Evolutionary conservation across 2,113 vertebrate species (phyloP).

Genomic region (Petrocephalus microphthalmus): DNA sequence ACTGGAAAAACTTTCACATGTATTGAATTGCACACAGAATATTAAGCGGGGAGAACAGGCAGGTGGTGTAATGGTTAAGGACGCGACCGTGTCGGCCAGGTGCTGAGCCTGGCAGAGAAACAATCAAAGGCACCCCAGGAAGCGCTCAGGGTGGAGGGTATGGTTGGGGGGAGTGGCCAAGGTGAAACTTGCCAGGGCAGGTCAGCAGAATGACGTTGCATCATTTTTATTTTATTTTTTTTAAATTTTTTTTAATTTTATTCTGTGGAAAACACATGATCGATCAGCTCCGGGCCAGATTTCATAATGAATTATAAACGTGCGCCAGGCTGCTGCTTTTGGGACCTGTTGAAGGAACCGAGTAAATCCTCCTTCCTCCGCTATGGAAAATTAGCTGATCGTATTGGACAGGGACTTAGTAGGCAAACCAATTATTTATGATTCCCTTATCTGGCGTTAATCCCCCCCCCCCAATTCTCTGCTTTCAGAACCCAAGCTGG

Average conservation of each 20-base stretch:
- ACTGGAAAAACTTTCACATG: background rate
- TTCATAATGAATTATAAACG: background rate
- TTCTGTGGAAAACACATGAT: background rate
- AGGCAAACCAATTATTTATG: background rate
- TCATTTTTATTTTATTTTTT: background rate
- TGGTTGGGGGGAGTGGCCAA: background rate
- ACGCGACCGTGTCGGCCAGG: background rate
- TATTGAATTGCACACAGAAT: no score
- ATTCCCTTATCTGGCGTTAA: background rate
- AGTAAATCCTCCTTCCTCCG: background rate
- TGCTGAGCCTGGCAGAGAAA: background rate
- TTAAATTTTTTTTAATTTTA: background rate
- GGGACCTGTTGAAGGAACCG: background rate
- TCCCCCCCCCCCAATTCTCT: background rate
- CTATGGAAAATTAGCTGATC: background rate
- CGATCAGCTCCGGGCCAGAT: background rate
- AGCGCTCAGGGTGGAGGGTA: background rate
- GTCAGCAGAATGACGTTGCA: background rate
- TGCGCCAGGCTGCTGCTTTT: background rate
- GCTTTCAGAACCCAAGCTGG: conserved; percentile 54
- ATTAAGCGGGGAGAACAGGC: background rate
- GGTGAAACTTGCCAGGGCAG: background rate
- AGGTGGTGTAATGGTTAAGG: no score
- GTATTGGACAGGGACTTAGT: background rate
- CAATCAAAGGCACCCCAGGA: background rate